Evolutionary conservation across 2,888 invertebrate species (phyloP), one percentile per base, ranked within the genome.

Genomic region (Agelastica alni): DNA sequence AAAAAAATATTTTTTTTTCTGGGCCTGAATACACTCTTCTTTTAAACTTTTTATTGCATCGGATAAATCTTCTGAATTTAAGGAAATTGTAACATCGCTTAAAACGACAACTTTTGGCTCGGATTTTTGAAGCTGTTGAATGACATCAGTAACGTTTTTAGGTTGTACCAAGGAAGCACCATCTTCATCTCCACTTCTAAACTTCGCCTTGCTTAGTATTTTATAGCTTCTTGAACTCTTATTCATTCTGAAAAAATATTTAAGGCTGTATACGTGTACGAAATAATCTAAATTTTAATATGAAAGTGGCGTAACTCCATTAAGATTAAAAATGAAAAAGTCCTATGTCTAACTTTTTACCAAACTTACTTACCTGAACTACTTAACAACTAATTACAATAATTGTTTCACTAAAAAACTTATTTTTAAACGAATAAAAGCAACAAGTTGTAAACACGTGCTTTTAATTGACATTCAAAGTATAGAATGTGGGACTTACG

Each of bases 1-100:
- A n/a, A n/a, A n/a, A n/a, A n/a, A n/a, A n/a, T n/a, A n/a, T n/a
- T n/a, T n/a, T n/a, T n/a, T 43, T 10, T 16, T 43, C 14, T 51
- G 34, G 20, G 51, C 43, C 36, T 43, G 42, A 5, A 51, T 22
- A 51, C 34, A 51, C 43, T 51, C 51, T 51, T 42, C 34, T 51
- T 43, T 20, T 43, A 51, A 51, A 43, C 9, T 20, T 51, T 31
- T 42, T 51, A 51, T 16, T 37, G 37, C 45, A 44, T 17, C 26
- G n/a, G n/a, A n/a, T n/a, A n/a, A n/a, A n/a, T n/a, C n/a, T n/a
- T n/a, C n/a, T n/a, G n/a, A n/a, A n/a, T n/a, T n/a, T n/a, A n/a
- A n/a, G n/a, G n/a, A n/a, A n/a, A n/a, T n/a, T n/a, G n/a, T 22
- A 22, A 22, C 22, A 7, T 22, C 22, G 22, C 22, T 22, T 22